Percentiles rank a stretch among this genome's conserved stretches.
Conservation (phyloP, 1,140 invertebrate species). For the Episyrphus balteatus region DNA sequence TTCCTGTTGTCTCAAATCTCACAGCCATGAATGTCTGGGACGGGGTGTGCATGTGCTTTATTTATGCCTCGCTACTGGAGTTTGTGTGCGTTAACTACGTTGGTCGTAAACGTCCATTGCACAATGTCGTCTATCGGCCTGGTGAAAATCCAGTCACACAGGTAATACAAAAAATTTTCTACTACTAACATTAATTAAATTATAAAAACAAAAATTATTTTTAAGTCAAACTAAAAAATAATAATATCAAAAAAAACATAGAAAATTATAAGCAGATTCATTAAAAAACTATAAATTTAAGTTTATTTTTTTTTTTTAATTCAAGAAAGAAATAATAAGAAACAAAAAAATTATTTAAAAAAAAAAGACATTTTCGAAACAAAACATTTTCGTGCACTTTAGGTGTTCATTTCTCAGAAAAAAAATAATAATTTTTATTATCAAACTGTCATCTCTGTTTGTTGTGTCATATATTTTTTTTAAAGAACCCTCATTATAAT, state of each 20-base stretch:
- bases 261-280: no score
- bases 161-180: slow-evolving; percentile 44
- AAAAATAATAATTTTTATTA: no score
- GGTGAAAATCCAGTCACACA: slow-evolving; percentile 83
- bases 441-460: no score
- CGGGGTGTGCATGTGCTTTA: slow-evolving; percentile 93
- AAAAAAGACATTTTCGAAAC: not conserved
- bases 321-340: no score
- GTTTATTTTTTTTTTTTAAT: no score
- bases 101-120: slow-evolving; percentile 75
- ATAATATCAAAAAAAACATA: not conserved
- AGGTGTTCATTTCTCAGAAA: no score
- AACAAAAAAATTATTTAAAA: not conserved
- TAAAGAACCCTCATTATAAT: no score
- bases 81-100: slow-evolving; percentile 93
- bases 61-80: slow-evolving; percentile 84
- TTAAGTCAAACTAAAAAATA: not conserved
- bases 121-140: slow-evolving; percentile 78
- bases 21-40: slow-evolving; percentile 95
- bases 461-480: no score
- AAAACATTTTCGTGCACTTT: no score
- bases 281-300: no score
- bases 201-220: not conserved
- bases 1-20: slow-evolving; percentile 85
- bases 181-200: slow-evolving; percentile 7